Conservation (phyloP, 2,888 invertebrate genomes). For the Sinopyrophorus schimmeli region DNA sequence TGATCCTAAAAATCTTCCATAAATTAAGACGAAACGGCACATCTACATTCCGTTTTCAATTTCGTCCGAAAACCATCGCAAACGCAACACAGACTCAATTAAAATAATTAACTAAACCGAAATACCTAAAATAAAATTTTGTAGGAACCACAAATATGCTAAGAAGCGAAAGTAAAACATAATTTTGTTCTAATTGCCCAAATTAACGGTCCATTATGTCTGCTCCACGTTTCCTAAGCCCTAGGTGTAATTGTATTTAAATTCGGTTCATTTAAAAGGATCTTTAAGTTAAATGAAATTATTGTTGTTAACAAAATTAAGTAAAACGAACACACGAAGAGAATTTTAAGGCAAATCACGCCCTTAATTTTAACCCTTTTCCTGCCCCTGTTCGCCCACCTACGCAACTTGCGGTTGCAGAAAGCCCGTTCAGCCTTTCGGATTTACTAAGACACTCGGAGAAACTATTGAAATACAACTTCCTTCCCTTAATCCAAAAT, state of each 20-base stretch:
- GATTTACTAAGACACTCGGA: conserved; percentile 4
- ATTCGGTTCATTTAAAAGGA: conserved; percentile 15
- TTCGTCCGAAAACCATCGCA: too few relatives aligned
- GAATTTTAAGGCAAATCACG: too few relatives aligned
- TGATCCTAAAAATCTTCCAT: too few relatives aligned
- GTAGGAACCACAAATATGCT: too few relatives aligned
- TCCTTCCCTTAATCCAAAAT: too few relatives aligned
- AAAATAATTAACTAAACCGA: too few relatives aligned
- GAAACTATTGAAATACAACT: background rate
- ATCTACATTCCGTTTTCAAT: too few relatives aligned
- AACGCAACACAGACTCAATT: too few relatives aligned
- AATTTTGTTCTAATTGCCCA: conserved; percentile 6
- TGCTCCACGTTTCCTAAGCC: background rate
- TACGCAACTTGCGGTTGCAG: conserved; percentile 10
- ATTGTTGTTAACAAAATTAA: conserved; percentile 24
- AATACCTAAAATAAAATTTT: too few relatives aligned
- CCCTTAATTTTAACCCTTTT: too few relatives aligned
- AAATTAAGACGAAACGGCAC: too few relatives aligned
- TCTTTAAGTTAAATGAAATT: conserved; percentile 14
- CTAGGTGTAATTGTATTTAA: conserved; percentile 9
- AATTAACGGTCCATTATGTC: conserved; percentile 1
- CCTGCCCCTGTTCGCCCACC: conserved; percentile 6
- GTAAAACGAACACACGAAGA: conserved; percentile 10
- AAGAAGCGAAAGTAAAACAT: too few relatives aligned
- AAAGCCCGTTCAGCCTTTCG: conserved; percentile 13